Conservation (phyloP, 2,113 vertebrate genomes). For the Pseudorhombus dupliciocellatus region DNA sequence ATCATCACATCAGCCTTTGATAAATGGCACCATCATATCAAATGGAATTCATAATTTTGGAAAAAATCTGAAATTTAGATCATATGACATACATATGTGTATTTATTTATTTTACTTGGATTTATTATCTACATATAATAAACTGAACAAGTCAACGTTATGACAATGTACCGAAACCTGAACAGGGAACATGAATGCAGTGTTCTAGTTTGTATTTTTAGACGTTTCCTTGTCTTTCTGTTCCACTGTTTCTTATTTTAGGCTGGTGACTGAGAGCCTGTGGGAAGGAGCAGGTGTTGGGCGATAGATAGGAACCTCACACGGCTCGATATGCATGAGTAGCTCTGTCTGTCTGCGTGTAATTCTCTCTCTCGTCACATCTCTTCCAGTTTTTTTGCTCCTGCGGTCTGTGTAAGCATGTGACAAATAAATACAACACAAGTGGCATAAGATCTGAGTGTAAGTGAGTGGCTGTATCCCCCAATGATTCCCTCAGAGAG, state of each 20-base stretch:
- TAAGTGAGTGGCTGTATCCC: background rate
- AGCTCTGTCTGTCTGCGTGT: slow-evolving; percentile 1
- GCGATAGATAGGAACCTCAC: slow-evolving; percentile 1
- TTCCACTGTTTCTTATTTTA: slow-evolving; percentile 1
- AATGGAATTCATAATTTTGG: background rate
- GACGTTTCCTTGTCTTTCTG: background rate
- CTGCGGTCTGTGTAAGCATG: background rate
- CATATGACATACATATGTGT: background rate
- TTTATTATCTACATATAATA: background rate
- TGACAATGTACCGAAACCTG: background rate
- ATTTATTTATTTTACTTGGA: background rate
- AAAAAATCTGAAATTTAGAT: no score
- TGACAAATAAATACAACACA: background rate
- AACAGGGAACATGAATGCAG: background rate
- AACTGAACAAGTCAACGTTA: background rate
- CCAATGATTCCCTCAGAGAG: background rate
- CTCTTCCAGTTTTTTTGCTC: background rate
- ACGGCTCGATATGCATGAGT: slow-evolving; percentile 9
- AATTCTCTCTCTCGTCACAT: background rate
- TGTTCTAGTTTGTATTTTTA: background rate
- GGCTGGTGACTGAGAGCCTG: background rate
- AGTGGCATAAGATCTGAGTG: background rate
- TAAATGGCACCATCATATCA: background rate
- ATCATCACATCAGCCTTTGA: background rate
- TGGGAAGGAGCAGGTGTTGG: slow-evolving; percentile 65